Conservation (phyloP, 2,113 vertebrate genomes). For the Psittacula cyanocephala region DNA sequence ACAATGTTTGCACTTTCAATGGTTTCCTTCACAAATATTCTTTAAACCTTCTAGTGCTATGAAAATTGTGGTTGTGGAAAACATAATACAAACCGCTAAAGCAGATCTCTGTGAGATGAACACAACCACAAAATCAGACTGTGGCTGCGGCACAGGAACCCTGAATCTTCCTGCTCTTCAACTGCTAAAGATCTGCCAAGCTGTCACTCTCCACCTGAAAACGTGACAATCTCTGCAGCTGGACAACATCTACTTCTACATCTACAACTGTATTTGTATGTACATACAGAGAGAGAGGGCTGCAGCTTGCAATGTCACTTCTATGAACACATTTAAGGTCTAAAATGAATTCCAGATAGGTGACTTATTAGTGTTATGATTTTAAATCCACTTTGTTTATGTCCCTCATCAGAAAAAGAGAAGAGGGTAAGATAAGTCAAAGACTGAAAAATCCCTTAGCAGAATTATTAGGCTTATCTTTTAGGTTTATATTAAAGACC, state of each 20-base stretch:
- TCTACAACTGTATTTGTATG: not conserved
- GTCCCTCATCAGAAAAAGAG: not conserved
- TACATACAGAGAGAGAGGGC: not conserved
- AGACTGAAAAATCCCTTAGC: not conserved
- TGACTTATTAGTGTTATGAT: not conserved
- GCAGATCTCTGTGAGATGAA: not conserved
- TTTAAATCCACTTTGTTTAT: not conserved
- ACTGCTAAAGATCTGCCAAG: not conserved
- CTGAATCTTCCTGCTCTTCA: not conserved
- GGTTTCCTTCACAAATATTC: not conserved
- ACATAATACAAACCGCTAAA: not conserved
- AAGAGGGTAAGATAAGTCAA: not conserved
- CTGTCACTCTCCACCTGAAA: not conserved
- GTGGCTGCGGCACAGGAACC: not conserved
- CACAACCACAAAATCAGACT: not conserved
- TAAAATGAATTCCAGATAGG: not conserved
- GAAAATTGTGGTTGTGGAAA: not conserved
- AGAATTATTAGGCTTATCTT: not conserved
- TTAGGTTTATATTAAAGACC: not conserved
- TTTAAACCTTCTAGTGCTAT: not conserved
- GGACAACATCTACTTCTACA: not conserved
- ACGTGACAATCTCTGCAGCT: not conserved
- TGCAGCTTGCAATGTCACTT: not conserved
- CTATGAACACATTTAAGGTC: not conserved
- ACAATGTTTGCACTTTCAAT: rapidly evolving